Evolutionary conservation across 2,113 vertebrate species (phyloP).

Genomic region (Xiphophorus hellerii): DNA sequence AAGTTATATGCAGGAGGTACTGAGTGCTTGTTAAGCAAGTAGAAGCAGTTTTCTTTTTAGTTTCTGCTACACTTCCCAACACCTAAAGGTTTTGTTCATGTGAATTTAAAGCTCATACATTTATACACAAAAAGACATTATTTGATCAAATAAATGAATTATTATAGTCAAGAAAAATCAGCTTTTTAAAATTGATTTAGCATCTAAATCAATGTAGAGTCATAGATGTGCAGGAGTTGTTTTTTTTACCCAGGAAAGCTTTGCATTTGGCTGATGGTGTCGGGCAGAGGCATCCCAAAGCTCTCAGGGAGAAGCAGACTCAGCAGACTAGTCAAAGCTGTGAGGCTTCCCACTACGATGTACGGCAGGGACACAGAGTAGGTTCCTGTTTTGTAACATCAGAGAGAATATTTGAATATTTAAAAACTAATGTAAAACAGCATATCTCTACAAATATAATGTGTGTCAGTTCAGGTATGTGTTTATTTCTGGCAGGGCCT

Average conservation of each 20-base stretch:
- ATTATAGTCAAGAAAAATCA: no score
- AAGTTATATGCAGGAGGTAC: background rate
- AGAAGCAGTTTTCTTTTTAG: background rate
- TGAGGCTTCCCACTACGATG: slow-evolving; percentile 89
- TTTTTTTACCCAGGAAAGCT: slow-evolving; percentile 83
- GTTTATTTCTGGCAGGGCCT: background rate
- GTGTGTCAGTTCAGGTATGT: background rate
- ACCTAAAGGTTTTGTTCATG: no score
- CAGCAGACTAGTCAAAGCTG: slow-evolving; percentile 82
- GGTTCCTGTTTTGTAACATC: slow-evolving; percentile 77
- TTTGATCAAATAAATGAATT: background rate
- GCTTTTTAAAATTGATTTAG: no score
- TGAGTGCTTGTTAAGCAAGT: background rate
- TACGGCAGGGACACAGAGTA: slow-evolving; percentile 87
- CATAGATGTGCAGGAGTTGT: background rate
- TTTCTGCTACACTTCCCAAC: background rate
- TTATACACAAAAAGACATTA: background rate
- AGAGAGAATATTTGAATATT: background rate
- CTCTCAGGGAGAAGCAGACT: slow-evolving; percentile 93
- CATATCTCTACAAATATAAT: background rate
- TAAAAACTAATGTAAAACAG: background rate
- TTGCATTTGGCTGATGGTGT: slow-evolving; percentile 88
- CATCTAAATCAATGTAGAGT: background rate
- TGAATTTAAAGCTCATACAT: no score
- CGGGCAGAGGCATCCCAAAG: slow-evolving; percentile 84